A percentile compares a stretch with the other conserved stretches of the same genome.
Conservation (phyloP, 2,888 invertebrate species). For the Cerceris rybyensis region DNA sequence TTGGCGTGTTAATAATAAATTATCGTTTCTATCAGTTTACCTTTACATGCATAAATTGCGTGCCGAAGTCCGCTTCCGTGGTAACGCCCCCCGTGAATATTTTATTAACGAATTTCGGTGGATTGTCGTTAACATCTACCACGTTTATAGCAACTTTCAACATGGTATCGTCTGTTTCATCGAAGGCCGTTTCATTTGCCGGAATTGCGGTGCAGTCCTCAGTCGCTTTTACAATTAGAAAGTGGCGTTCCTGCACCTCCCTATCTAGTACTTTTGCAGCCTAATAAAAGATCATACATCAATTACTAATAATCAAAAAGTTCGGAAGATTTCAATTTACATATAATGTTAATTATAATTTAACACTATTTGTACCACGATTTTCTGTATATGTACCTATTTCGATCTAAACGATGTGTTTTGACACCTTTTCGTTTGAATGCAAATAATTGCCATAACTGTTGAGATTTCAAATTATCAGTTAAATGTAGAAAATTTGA, state of each 20-base stretch:
- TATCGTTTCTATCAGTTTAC: constrained; percentile 79
- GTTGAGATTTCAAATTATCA: too few species aligned
- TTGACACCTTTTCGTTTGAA: too few species aligned
- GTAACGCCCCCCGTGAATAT: constrained; percentile 97
- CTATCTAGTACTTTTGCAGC: constrained; percentile 88
- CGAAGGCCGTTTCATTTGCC: constrained; percentile 83
- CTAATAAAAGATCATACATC: too few species aligned
- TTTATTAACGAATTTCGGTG: constrained; percentile 90
- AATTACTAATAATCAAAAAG: too few species aligned
- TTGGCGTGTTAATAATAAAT: neutral
- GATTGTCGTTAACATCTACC: constrained; percentile 94
- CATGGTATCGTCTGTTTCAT: constrained; percentile 86
- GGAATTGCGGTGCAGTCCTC: constrained; percentile 90
- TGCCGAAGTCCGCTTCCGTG: constrained; percentile 95
- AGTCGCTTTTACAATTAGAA: constrained; percentile 90
- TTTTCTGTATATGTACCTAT: too few species aligned
- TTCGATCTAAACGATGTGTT: too few species aligned
- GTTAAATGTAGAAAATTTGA: too few species aligned
- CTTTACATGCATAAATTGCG: constrained; percentile 92
- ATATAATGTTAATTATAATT: too few species aligned
- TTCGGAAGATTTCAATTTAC: too few species aligned
- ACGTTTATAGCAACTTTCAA: constrained; percentile 88
- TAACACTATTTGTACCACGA: too few species aligned
- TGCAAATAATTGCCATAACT: too few species aligned
- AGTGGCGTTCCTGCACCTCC: constrained; percentile 87